Conservation (phyloP, 2,113 vertebrate genomes). For the Ibidorhyncha struthersii region DNA sequence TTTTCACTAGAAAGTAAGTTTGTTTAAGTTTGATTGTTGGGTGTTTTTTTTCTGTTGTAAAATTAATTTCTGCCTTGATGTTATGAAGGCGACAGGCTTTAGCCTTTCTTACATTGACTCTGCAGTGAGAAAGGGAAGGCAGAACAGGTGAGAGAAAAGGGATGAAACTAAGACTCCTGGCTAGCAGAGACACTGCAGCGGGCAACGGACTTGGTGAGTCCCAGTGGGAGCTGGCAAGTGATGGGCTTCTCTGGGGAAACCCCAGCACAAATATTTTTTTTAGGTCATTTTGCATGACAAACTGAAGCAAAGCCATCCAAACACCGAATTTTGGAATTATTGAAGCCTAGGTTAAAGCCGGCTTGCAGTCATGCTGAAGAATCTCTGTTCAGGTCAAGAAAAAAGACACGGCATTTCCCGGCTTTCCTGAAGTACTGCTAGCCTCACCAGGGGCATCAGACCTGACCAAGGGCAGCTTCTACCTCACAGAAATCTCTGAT, state of each 20-base stretch:
- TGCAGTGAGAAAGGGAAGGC: not conserved
- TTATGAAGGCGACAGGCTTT: not conserved
- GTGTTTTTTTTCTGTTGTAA: not conserved
- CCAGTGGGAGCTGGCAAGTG: not conserved
- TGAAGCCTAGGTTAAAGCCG: not conserved
- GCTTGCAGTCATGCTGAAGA: not conserved
- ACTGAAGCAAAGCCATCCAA: not conserved
- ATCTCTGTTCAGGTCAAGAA: not conserved
- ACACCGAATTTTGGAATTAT: not conserved
- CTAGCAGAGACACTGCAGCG: not conserved
- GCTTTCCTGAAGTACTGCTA: not conserved
- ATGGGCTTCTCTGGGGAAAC: not conserved
- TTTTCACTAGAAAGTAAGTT: not conserved
- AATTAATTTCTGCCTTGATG: not conserved
- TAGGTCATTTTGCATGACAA: not conserved
- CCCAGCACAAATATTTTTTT: not conserved
- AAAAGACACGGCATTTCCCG: not conserved
- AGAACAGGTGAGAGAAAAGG: not conserved
- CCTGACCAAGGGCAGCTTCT: not conserved
- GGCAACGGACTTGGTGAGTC: too few relatives aligned
- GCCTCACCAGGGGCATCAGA: not conserved
- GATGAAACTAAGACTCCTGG: not conserved
- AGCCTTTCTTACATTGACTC: not conserved
- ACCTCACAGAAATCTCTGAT: not conserved
- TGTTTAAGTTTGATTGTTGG: not conserved